Percentiles rank a stretch among this genome's conserved stretches.
Conservation (phyloP, 2,888 invertebrate genomes). For the Heliconius ismenius region DNA sequence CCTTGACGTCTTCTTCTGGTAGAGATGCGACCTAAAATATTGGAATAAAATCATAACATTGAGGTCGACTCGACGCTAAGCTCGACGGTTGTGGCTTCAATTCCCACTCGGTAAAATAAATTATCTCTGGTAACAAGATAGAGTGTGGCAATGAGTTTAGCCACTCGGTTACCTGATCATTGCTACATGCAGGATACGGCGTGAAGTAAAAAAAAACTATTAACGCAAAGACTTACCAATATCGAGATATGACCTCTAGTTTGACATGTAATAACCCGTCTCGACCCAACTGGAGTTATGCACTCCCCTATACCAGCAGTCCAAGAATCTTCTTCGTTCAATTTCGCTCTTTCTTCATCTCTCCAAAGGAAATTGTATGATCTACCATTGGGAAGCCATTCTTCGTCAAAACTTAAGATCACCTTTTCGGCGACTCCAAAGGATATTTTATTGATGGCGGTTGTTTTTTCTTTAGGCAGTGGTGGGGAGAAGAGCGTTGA, state of each 20-base stretch:
- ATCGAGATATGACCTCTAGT: not conserved
- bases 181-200: not conserved
- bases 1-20: not conserved
- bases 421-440: not conserved
- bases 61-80: no score
- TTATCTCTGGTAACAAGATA: not conserved
- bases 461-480: not conserved
- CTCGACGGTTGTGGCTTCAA: not conserved
- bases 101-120: not conserved
- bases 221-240: constrained; percentile 35
- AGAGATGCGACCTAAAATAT: not conserved
- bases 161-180: no score
- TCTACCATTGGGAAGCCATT: constrained; percentile 16
- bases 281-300: not conserved
- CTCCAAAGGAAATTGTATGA: constrained; percentile 3
- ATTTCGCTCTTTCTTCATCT: constrained; percentile 33
- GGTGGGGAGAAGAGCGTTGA: constrained; percentile 10
- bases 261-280: not conserved
- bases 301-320: not conserved
- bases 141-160: not conserved
- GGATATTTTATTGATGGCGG: not conserved
- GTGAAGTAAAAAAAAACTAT: not conserved
- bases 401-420: not conserved
- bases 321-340: not conserved
- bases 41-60: not conserved